These are phyloP conservation scores for Hemiscyllium ocellatum DNA, from an alignment of 2,113 vertebrate genomes.

Conservation along the genomic window DNA sequence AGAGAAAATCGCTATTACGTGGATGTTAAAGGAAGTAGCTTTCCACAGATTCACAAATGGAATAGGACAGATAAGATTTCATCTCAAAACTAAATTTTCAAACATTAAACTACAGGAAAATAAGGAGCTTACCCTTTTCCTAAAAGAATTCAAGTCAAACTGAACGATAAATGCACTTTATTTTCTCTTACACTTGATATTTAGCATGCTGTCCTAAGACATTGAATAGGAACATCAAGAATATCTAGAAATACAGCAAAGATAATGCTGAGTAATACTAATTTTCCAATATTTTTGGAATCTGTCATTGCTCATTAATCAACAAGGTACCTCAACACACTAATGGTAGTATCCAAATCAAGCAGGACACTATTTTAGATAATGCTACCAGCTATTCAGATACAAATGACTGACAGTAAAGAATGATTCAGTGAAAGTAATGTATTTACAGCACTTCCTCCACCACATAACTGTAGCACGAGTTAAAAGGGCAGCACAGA, in stretches of 20 bases:
- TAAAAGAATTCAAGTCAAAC: neutral
- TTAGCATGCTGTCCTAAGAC: neutral
- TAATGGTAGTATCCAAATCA: neutral
- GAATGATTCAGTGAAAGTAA: neutral
- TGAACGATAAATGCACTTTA: neutral
- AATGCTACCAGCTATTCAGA: neutral
- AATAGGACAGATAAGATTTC: slow-evolving; percentile 4
- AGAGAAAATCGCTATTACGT: neutral
- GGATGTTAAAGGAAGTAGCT: neutral
- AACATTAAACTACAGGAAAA: neutral
- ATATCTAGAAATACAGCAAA: neutral
- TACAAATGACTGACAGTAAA: neutral
- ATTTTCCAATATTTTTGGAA: neutral
- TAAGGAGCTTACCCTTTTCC: neutral
- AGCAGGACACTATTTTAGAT: neutral
- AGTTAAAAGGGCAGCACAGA: too few relatives aligned
- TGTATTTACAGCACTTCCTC: neutral
- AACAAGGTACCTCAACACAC: neutral
- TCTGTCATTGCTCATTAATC: slow-evolving; percentile 6
- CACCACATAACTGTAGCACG: neutral
- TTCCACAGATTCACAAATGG: neutral
- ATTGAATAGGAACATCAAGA: neutral
- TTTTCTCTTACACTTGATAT: neutral
- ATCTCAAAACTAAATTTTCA: slow-evolving; percentile 16
- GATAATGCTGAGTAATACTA: neutral